Conservation (phyloP, 2,113 vertebrate genomes). For the Hiodon alosoides region DNA sequence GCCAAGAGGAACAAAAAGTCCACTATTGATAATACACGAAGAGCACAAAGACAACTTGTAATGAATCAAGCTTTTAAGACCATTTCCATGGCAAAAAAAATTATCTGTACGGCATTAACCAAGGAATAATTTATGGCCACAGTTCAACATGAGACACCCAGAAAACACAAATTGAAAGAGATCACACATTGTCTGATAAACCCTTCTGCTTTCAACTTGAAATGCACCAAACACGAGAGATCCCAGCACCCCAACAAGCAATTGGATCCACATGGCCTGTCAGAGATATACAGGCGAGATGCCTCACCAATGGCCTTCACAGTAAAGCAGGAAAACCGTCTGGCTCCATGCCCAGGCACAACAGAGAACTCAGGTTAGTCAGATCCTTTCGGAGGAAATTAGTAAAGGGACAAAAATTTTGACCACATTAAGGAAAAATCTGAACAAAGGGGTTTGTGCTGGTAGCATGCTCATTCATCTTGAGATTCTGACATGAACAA, state of each 20-base stretch:
- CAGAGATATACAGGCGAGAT: conserved; percentile 30
- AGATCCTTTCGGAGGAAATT: conserved; percentile 43
- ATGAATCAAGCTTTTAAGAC: neutral
- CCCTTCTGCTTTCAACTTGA: conserved; percentile 31
- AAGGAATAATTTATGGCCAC: neutral
- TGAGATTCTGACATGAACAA: too few species aligned
- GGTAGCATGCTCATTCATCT: too few species aligned
- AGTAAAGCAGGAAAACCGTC: conserved; percentile 51
- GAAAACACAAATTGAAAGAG: conserved; percentile 21
- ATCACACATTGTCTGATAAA: conserved; percentile 34
- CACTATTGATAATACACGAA: too few species aligned
- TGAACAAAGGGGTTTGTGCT: too few species aligned
- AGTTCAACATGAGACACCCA: conserved; percentile 26
- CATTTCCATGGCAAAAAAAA: neutral
- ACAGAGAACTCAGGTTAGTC: conserved; percentile 52
- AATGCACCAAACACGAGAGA: conserved; percentile 35
- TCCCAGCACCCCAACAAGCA: conserved; percentile 25
- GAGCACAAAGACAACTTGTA: too few species aligned
- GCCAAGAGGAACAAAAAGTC: too few species aligned
- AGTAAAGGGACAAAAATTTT: conserved; percentile 11
- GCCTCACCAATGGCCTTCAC: conserved; percentile 61
- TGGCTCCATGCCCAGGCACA: conserved; percentile 51
- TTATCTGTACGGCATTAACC: neutral
- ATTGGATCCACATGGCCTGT: conserved; percentile 40
- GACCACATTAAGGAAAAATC: too few species aligned